Conservation (phyloP, 2,888 invertebrate genomes). For the Sesia apiformis region DNA sequence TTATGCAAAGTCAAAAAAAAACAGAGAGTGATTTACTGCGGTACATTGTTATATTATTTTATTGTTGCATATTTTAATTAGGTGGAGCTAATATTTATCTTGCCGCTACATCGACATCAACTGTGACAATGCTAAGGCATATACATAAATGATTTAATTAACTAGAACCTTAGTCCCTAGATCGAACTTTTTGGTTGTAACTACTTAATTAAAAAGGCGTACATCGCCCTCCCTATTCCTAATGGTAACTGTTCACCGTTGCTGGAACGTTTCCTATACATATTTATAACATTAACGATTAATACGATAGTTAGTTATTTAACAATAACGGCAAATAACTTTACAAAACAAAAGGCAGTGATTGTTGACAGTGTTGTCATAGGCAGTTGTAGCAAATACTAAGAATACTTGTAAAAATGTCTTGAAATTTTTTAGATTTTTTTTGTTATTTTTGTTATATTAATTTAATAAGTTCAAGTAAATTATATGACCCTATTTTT, state of each 20-base stretch:
- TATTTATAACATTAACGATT: constrained; percentile 55
- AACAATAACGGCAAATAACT: constrained; percentile 51
- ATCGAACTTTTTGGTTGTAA: constrained; percentile 73
- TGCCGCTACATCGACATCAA: constrained; percentile 6
- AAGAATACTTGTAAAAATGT: background rate
- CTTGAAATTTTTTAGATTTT: background rate
- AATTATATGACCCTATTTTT: no score
- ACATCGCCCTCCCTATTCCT: constrained; percentile 46
- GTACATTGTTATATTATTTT: no score
- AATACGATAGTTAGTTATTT: constrained; percentile 40
- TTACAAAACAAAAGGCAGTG: constrained; percentile 49
- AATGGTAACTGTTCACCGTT: constrained; percentile 74
- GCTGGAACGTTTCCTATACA: constrained; percentile 64
- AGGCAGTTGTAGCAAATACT: background rate
- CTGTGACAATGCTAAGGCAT: constrained; percentile 28
- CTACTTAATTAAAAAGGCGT: constrained; percentile 59
- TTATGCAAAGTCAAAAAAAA: no score
- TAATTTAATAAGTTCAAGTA: no score
- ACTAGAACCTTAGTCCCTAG: constrained; percentile 71
- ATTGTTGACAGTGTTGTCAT: constrained; percentile 41
- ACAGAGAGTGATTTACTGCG: no score
- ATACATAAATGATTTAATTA: constrained; percentile 24
- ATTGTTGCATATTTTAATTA: no score
- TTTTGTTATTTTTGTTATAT: no score
- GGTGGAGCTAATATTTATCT: background rate